A percentile compares a stretch with the other conserved stretches of the same genome.
Conservation (phyloP, 1,140 invertebrate genomes). For the Trialeurodes vaporariorum region DNA sequence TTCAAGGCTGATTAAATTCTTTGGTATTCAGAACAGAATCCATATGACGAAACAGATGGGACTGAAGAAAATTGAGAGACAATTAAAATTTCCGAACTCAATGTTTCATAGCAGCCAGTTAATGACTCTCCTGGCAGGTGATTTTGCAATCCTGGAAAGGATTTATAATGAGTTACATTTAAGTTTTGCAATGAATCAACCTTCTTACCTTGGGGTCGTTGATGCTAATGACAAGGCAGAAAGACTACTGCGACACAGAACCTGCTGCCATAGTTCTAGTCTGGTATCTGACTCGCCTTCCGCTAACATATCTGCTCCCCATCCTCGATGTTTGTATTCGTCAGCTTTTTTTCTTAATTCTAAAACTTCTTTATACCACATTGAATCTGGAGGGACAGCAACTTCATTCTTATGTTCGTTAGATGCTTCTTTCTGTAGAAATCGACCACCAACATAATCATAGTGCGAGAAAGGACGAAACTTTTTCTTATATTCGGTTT, state of each 20-base stretch:
- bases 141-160: too few relatives aligned
- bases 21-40: too few relatives aligned
- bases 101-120: too few relatives aligned
- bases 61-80: too few relatives aligned
- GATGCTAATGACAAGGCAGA: constrained; percentile 78
- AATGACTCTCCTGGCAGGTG: too few relatives aligned
- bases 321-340: constrained; percentile 83
- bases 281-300: constrained; percentile 62
- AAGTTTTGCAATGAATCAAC: too few relatives aligned
- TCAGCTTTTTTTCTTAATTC: constrained; percentile 81
- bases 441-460: constrained; percentile 60
- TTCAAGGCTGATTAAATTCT: too few relatives aligned
- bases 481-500: constrained; percentile 67
- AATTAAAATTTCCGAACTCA: too few relatives aligned
- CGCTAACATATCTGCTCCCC: constrained; percentile 73
- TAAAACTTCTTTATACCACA: constrained; percentile 73
- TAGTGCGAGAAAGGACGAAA: constrained; percentile 71
- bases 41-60: too few relatives aligned
- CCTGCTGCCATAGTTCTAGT: constrained; percentile 79
- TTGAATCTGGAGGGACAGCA: constrained; percentile 30
- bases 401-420: constrained; percentile 35
- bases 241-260: constrained; percentile 71
- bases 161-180: too few relatives aligned
- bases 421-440: constrained; percentile 42
- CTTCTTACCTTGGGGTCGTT: constrained; percentile 48